Conservation (phyloP, 2,797 vertebrate genomes). For the Setipinna tenuifilis region DNA sequence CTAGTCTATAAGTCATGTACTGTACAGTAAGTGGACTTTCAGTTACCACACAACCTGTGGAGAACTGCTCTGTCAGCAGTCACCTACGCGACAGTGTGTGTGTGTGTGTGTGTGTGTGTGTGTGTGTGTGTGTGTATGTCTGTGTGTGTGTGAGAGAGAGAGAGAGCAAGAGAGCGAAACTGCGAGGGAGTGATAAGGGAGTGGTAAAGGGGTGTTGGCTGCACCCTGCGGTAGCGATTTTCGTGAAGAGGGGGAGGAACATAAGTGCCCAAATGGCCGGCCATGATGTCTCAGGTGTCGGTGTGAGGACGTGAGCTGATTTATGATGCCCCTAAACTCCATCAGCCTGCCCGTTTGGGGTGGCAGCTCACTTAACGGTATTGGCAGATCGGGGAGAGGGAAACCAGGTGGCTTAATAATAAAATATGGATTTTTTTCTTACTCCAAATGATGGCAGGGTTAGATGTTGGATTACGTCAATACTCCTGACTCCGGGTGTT, state of each 20-base stretch:
- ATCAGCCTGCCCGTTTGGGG: constrained; percentile 48
- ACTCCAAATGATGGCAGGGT: constrained; percentile 64
- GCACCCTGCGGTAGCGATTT: not conserved
- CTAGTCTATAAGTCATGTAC: not conserved
- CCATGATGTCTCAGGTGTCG: constrained; percentile 34
- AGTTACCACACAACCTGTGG: not conserved
- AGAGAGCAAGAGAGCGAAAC: no score
- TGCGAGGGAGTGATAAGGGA: no score
- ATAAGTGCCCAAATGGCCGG: not conserved
- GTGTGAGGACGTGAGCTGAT: constrained; percentile 39
- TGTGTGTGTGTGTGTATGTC: not conserved
- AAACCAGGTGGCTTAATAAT: constrained; percentile 62
- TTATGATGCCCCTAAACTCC: constrained; percentile 58
- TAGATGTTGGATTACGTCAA: constrained; percentile 64
- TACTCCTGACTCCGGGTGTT: constrained; percentile 48
- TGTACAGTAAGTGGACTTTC: not conserved
- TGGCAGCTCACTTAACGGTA: constrained; percentile 60
- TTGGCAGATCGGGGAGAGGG: constrained; percentile 54
- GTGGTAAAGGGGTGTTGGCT: no score
- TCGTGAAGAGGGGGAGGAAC: not conserved
- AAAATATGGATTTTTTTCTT: constrained; percentile 69
- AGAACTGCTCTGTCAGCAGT: not conserved
- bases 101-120: no score
- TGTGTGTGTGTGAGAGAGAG: not conserved
- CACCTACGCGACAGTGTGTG: not conserved